These are phyloP conservation scores for Hedya salicella DNA, from an alignment of 2,888 invertebrate species.

Conservation along the genomic window DNA sequence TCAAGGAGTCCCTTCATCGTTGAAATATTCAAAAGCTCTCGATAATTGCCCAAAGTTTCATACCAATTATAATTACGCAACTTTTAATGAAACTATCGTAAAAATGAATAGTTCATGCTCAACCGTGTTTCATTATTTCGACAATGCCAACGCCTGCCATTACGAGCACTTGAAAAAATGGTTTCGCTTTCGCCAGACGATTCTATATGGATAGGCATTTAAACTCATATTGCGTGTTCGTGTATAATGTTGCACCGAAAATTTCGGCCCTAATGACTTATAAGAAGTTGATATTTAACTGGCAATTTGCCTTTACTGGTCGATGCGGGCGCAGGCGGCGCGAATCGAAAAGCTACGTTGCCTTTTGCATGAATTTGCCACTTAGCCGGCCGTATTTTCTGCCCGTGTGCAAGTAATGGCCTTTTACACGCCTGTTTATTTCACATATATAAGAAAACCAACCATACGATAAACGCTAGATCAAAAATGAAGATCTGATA, in stretches of 20 bases:
- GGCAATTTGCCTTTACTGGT: constrained; percentile 17
- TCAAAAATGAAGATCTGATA: background rate
- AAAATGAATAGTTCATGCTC: constrained; percentile 40
- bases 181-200: constrained; percentile 28
- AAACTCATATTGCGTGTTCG: constrained; percentile 15
- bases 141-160: constrained; percentile 17
- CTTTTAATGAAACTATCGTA: constrained; percentile 41
- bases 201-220: constrained; percentile 36
- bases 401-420: background rate
- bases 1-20: background rate
- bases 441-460: background rate
- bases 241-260: constrained; percentile 12
- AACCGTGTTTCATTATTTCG: constrained; percentile 24
- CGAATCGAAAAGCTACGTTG: constrained; percentile 21
- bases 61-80: constrained; percentile 38
- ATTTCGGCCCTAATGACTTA: constrained; percentile 15
- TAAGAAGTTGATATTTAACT: constrained; percentile 27
- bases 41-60: constrained; percentile 15
- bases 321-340: constrained; percentile 6
- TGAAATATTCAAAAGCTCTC: constrained; percentile 14
- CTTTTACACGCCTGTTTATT: background rate
- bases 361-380: constrained; percentile 22
- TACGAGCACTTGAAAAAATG: constrained; percentile 30
- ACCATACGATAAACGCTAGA: background rate
- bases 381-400: background rate